Conservation (phyloP, 1,140 invertebrate genomes). For the Philaenus spumarius region DNA sequence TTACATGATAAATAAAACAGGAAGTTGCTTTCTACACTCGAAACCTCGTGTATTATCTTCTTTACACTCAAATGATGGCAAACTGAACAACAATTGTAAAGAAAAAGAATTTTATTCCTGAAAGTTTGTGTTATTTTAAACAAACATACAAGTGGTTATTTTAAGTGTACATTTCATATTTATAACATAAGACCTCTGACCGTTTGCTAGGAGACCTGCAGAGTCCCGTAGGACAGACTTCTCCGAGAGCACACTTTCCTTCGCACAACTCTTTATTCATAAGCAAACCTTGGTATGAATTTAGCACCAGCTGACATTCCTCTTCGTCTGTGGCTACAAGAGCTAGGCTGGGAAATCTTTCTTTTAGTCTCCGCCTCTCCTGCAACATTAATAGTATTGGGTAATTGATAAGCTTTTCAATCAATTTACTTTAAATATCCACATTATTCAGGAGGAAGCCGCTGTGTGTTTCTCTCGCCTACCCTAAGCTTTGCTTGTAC, state of each 20-base stretch:
- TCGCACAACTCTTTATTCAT: constrained; percentile 73
- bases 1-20: background rate
- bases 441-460: no score
- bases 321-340: constrained; percentile 65
- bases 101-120: no score
- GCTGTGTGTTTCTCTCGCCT: no score
- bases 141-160: background rate
- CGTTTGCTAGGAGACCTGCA: constrained; percentile 49
- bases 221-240: constrained; percentile 72
- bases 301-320: constrained; percentile 65
- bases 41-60: background rate
- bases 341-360: constrained; percentile 72
- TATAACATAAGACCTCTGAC: constrained; percentile 28
- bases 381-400: no score
- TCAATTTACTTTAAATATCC: no score
- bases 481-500: no score
- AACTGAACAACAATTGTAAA: no score
- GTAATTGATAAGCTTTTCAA: no score
- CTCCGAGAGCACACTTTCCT: constrained; percentile 74
- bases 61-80: no score
- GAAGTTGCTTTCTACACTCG: background rate
- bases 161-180: background rate
- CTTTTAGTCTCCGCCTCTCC: constrained; percentile 75
- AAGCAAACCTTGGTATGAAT: constrained; percentile 72
- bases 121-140: background rate